Evolutionary conservation across 2,888 invertebrate genomes (phyloP).

Genomic region (Cerastis rubricosa): DNA sequence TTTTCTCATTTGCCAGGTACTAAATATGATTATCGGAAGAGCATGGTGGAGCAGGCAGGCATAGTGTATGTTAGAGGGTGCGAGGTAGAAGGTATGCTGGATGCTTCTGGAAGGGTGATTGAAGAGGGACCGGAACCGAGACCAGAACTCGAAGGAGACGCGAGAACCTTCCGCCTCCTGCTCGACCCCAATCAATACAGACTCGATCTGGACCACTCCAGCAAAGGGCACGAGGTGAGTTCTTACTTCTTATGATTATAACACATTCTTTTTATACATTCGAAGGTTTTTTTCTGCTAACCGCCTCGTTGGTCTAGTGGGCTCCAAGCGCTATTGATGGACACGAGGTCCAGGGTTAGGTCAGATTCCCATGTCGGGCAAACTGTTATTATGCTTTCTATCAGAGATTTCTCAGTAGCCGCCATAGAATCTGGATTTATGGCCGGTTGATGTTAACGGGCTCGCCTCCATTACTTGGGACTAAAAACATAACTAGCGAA

Average conservation of each 20-base stretch:
- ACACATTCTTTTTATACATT: background rate
- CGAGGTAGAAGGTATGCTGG: constrained; percentile 99
- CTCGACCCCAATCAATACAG: constrained; percentile 99
- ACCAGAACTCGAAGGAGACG: constrained; percentile 96
- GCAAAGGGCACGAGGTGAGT: constrained; percentile 94
- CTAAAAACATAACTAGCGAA: background rate
- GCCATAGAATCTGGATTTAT: background rate
- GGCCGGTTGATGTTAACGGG: background rate
- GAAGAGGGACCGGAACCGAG: constrained; percentile 98
- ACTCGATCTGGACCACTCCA: constrained; percentile 96
- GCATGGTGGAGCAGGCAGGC: constrained; percentile 98
- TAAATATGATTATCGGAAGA: constrained; percentile 94
- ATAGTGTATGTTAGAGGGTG: constrained; percentile 98
- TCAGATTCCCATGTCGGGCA: background rate
- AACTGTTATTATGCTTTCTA: background rate
- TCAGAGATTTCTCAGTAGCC: background rate
- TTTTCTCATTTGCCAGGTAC: constrained; percentile 88
- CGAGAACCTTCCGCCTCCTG: constrained; percentile 97
- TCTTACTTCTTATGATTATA: no score
- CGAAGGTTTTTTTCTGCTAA: background rate
- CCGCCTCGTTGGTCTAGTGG: background rate
- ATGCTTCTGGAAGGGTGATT: constrained; percentile 98
- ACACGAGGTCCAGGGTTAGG: background rate
- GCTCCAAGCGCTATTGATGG: background rate
- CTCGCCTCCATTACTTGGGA: background rate